Percentiles rank a stretch among this genome's conserved stretches.
These are phyloP conservation scores for Hydropsyche betteni DNA, from an alignment of 2,888 invertebrate species.

Conservation along the genomic window DNA sequence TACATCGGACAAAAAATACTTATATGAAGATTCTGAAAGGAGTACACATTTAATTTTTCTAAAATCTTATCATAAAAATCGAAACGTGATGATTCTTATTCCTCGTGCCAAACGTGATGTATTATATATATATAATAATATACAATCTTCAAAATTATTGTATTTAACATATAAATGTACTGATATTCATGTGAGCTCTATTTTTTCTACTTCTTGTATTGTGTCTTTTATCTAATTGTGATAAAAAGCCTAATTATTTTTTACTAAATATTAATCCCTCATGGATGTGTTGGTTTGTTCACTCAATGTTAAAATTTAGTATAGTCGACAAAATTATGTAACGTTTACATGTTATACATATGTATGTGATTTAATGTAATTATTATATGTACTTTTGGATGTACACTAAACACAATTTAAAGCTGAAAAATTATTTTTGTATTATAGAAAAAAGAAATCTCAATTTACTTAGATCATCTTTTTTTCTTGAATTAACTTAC, in stretches of 20 bases:
- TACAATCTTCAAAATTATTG: constrained; percentile 39
- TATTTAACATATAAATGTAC: constrained; percentile 39
- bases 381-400: background rate
- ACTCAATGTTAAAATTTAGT: constrained; percentile 31
- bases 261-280: constrained; percentile 38
- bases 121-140: constrained; percentile 29
- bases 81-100: constrained; percentile 39
- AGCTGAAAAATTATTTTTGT: no score
- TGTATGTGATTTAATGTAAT: constrained; percentile 14
- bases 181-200: constrained; percentile 46
- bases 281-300: constrained; percentile 35
- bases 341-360: constrained; percentile 2
- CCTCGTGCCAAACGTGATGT: constrained; percentile 48
- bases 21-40: background rate
- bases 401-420: no score
- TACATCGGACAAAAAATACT: constrained; percentile 5
- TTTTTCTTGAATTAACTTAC: background rate
- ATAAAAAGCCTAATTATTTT: constrained; percentile 50
- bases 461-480: background rate
- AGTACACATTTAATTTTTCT: constrained; percentile 14
- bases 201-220: constrained; percentile 51
- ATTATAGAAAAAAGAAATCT: no score
- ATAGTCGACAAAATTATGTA: background rate
- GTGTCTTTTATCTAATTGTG: constrained; percentile 50
- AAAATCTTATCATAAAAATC: constrained; percentile 23